A percentile compares a stretch with the other conserved stretches of the same genome.
Evolutionary conservation across 2,888 invertebrate genomes (phyloP).

Genomic region (Gortyna flavago): DNA sequence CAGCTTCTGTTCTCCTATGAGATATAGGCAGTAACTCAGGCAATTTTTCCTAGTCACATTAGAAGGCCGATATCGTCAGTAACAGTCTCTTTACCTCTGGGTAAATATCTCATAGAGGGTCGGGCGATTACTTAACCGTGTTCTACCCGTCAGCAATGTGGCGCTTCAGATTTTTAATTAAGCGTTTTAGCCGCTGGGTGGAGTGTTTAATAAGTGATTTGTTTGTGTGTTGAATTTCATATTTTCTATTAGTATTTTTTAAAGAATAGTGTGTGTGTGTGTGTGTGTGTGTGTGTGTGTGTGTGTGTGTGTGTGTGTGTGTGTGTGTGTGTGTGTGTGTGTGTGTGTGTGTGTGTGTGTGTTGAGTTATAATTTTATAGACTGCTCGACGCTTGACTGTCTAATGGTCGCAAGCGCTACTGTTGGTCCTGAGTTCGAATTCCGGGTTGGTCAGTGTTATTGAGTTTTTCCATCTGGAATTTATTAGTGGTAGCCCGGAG

Average conservation of each 20-base stretch:
- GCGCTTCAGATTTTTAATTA: slow-evolving; percentile 52
- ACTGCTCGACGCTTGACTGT: not conserved
- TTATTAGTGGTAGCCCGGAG: no score
- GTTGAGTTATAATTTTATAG: not conserved
- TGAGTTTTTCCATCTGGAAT: no score
- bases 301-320: no score
- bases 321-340: no score
- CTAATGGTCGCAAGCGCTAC: not conserved
- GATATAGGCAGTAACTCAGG: slow-evolving; percentile 26
- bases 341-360: no score
- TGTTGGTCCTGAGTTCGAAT: no score
- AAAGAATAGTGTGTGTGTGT: no score
- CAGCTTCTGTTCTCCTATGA: slow-evolving; percentile 63
- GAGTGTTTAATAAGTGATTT: slow-evolving; percentile 5
- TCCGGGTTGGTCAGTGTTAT: no score
- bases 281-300: no score
- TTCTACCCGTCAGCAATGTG: slow-evolving; percentile 38
- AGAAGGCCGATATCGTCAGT: slow-evolving; percentile 54
- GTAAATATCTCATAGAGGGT: slow-evolving; percentile 49
- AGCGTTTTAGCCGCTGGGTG: slow-evolving; percentile 1
- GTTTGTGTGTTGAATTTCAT: not conserved
- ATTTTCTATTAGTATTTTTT: not conserved
- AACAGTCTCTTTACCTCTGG: slow-evolving; percentile 40
- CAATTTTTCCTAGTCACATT: slow-evolving; percentile 62
- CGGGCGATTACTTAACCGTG: slow-evolving; percentile 56